A percentile compares a stretch with the other conserved stretches of the same genome.
Conservation (phyloP, 2,797 vertebrate species). For the Sarcoramphus papa region DNA sequence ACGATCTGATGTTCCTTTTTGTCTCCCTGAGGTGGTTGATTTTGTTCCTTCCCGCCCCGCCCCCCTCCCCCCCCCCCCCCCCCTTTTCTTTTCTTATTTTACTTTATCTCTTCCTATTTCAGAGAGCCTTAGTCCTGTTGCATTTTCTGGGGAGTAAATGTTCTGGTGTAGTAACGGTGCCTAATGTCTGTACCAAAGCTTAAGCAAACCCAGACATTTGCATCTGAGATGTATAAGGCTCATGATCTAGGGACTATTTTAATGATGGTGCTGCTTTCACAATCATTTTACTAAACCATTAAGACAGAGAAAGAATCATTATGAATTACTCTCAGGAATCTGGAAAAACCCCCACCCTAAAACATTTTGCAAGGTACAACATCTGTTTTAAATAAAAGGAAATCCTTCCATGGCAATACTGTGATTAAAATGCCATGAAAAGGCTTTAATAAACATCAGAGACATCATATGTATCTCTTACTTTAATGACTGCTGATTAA, state of each 20-base stretch:
- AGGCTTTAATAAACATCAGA: not conserved
- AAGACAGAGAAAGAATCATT: not conserved
- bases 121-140: not conserved
- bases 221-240: not conserved
- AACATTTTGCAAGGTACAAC: not conserved
- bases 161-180: not conserved
- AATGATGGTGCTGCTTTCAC: not conserved
- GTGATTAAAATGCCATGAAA: slow-evolving; percentile 5
- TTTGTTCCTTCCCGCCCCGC: not conserved
- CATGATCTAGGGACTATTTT: not conserved
- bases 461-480: not conserved
- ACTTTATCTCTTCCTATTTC: not conserved
- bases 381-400: slow-evolving; percentile 35
- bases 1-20: not conserved
- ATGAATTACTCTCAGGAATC: not conserved
- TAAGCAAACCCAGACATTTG: not conserved
- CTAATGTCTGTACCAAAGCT: not conserved
- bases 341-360: not conserved
- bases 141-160: not conserved
- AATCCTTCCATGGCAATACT: not conserved
- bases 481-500: not conserved
- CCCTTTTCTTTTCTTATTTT: not conserved
- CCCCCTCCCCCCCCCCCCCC: accelerated
- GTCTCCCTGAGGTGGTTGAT: not conserved
- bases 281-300: not conserved